Base-by-base conservation (phyloP, 2,888 invertebrate species). In the Phyto melanocephala region DNA sequence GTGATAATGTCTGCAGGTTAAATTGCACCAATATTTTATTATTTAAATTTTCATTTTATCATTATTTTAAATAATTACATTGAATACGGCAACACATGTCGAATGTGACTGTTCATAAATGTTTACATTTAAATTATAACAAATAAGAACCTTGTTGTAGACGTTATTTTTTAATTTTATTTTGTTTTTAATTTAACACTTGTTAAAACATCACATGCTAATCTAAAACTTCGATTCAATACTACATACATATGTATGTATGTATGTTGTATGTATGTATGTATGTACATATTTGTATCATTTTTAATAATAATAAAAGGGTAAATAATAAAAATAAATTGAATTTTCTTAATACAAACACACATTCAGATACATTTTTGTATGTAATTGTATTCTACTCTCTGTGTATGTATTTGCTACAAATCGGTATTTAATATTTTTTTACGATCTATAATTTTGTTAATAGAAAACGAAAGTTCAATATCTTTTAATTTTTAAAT, bases 181-280 rank as follows among this genome's bases (percentile, higher is more conserved):
- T n/a, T n/a, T n/a, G n/a, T n/a, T 60, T 60, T n/a, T 35, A 15
- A 63, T 63, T 65, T 35, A 75, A 75, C 65, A 75, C 75, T 65
- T 75, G 65, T 75, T 65, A 58, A 65, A 75, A 75, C 47, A 75
- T 11, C 15, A 42, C 11, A 28, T 42, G n/a, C 45, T 63, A 15
- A 24, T 24, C 24, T n/a, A 11, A 37, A 60, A 60, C 17, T 50
- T 28, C 28, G 45, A 28, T 65, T 47, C 33, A 28, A 63, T 47
- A 28, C 45, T 35, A 60, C n/a, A n/a, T n/a, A n/a, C n/a, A n/a
- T n/a, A n/a, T n/a, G n/a, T n/a, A n/a, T n/a, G n/a, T n/a, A n/a
- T n/a, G n/a, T n/a, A n/a, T n/a, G n/a, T n/a, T n/a, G n/a, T n/a
- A n/a, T n/a, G n/a, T n/a, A n/a, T n/a, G 8, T 17, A 37, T 20